Evolutionary conservation across 2,888 invertebrate species (phyloP), one percentile per base, ranked within the genome.

Genomic region (Tenthredo scrophulariae): DNA sequence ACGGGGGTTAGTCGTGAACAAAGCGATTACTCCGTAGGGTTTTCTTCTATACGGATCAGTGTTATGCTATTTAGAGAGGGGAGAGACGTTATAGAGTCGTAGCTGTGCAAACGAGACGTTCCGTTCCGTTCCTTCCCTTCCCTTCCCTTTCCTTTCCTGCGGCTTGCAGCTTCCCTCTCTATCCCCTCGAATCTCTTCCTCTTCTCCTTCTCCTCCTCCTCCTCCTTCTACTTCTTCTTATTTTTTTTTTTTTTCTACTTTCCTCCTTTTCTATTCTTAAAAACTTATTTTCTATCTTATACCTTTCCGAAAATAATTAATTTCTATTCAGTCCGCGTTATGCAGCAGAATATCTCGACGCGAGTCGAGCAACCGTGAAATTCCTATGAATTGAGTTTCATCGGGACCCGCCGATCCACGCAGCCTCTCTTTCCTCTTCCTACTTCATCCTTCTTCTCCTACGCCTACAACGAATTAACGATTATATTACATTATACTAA

Each of bases 281-380:
- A 46, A 15, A 18, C 62, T 40, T 50, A 77, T 54, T 77, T 77
- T 54, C 77, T 33, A 77, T 18, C 54, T 22, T 58, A 58, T 40
- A 83, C 83, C 83, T 67, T 83, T 50, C 67, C 65, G 74, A 86
- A 86, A 86, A 85, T 85, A 86, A 86, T 86, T 86, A 86, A 86
- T 86, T 86, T 86, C 86, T 86, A 85, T 77, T 72, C 72, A 84
- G 67, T 33, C 54, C 70, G 62, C 82, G 74, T 82, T 85, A 85
- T 85, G 85, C 85, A 79, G 86, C 84, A 86, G 85, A 85, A 85
- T 86, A 85, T 83, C 70, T 67, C 83, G 67, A 67, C 83, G 83
- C 83, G 83, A 65, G 67, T 83, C 83, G 83, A 83, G 83, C 85
- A 86, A 84, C 86, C 86, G 84, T 86, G 86, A 85, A 86, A 85